Base-by-base conservation (phyloP, 2,113 vertebrate species). In the Daboia siamensis region DNA sequence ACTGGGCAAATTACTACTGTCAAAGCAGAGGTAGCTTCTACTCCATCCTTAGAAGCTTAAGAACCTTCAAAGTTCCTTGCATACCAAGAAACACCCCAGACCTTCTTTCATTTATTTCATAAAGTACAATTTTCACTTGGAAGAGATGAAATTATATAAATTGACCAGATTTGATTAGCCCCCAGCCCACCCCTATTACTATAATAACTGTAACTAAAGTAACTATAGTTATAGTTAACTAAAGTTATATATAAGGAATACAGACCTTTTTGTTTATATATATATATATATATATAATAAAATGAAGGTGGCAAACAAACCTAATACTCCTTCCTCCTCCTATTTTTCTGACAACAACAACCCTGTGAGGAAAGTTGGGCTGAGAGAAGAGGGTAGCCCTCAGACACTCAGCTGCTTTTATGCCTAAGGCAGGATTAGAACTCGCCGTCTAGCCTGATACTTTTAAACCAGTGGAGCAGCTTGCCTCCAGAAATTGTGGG, bases 1-100 rank as follows among this genome's bases (percentile, higher is more conserved):
- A 95, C 93, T 88, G 69, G 55, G 44, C 55, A 93, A 95, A n/a
- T 33, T 39, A 52, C 3, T 90, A 88, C 89, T 93, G 93, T 94
- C 88, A 91, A 80, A 92, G 6, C 4, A 91, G 92, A 89, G 11
- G 90, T 64, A 17, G 86, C 86, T 23, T 94, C 44, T 52, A 89
- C 13, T 57, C 87, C 86, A 61, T 23, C 61, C 93, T 89, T 51
- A 91, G 87, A 89, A 94, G 29, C 4, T 20, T 86, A 93, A 91
- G 57, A 93, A 69, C 91, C 87, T 86, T 80, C 64, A 39, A 88
- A 89, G 6, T 46, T 29, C 11, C 39, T 23, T 91, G 84, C 33
- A 93, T 92, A 57, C 26, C 48, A 33, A 55, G 26, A 88, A 88
- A 48, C 44, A 87, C 15, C 48, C 24, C 12, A 54, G 13, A 87